Percentiles rank a stretch among this genome's conserved stretches.
phyloP scores from a whole-genome alignment of 2,888 invertebrate genomes.

The Agrenia bidenticulata region DNA sequence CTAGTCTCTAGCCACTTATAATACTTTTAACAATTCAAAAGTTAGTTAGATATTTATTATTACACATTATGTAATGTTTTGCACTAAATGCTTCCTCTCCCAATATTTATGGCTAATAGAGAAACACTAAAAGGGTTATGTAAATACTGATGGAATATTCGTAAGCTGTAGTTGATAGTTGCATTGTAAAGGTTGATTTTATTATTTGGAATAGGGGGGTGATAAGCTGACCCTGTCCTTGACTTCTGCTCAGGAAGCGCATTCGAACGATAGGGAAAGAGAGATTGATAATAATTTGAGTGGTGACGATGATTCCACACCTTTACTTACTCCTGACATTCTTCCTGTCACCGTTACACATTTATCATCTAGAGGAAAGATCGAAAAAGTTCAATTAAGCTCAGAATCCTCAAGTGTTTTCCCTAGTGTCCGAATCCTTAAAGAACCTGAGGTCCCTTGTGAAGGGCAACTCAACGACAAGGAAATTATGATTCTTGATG shows the following conservation, averaged over 20 bases:
- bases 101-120: too few species aligned
- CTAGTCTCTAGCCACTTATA: not conserved
- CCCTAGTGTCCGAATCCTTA: slow-evolving; percentile 12
- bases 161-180: not conserved
- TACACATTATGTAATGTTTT: too few species aligned
- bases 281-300: slow-evolving; percentile 33
- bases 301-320: slow-evolving; percentile 44
- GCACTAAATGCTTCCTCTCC: too few species aligned
- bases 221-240: slow-evolving; percentile 53
- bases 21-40: not conserved
- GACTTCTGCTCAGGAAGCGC: slow-evolving; percentile 40
- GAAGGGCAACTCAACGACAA: too few species aligned
- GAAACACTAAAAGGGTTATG: not conserved
- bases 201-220: slow-evolving; percentile 50
- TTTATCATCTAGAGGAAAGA: slow-evolving; percentile 61
- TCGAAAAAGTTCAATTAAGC: slow-evolving; percentile 57
- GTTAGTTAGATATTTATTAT: not conserved
- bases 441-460: not conserved
- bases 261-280: slow-evolving; percentile 24
- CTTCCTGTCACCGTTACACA: slow-evolving; percentile 66
- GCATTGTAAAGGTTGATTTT: slow-evolving; percentile 21
- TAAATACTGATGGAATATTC: not conserved
- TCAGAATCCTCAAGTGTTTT: slow-evolving; percentile 42
- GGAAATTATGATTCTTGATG: slow-evolving; percentile 10
- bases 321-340: slow-evolving; percentile 42